These are phyloP conservation scores for Excalfactoria chinensis DNA, from an alignment of 2,113 vertebrate species.

Conservation along the genomic window DNA sequence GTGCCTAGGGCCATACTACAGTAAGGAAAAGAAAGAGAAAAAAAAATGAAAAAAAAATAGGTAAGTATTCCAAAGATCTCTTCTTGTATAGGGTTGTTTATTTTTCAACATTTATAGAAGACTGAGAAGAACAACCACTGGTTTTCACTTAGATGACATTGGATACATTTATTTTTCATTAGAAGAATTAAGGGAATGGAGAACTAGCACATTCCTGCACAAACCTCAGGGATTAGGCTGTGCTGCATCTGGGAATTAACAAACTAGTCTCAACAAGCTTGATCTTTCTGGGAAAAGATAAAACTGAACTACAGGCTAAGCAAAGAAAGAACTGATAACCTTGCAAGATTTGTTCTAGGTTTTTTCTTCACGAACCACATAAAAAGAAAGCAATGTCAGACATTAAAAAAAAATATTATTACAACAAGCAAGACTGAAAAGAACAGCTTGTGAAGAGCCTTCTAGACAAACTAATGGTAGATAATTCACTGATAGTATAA, in stretches of 20 bases:
- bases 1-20: constrained; percentile 40
- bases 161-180: constrained; percentile 68
- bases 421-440: constrained; percentile 62
- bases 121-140: constrained; percentile 29
- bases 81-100: not conserved
- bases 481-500: constrained; percentile 62
- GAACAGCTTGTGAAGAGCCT: constrained; percentile 66
- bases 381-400: constrained; percentile 63
- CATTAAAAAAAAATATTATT: constrained; percentile 50
- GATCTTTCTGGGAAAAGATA: constrained; percentile 75
- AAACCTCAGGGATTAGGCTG: constrained; percentile 76
- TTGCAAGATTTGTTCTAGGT: constrained; percentile 59
- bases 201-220: constrained; percentile 74
- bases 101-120: constrained; percentile 17
- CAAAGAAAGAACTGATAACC: constrained; percentile 73
- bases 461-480: constrained; percentile 67
- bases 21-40: not conserved
- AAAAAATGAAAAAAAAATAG: not conserved
- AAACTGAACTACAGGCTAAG: constrained; percentile 70
- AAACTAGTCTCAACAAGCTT: constrained; percentile 76
- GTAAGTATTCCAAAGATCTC: not conserved
- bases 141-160: constrained; percentile 42
- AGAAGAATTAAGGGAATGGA: constrained; percentile 63
- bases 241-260: constrained; percentile 72
- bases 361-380: constrained; percentile 62